These are phyloP conservation scores for Allacma fusca DNA, from an alignment of 2,888 invertebrate species.

Conservation along the genomic window DNA sequence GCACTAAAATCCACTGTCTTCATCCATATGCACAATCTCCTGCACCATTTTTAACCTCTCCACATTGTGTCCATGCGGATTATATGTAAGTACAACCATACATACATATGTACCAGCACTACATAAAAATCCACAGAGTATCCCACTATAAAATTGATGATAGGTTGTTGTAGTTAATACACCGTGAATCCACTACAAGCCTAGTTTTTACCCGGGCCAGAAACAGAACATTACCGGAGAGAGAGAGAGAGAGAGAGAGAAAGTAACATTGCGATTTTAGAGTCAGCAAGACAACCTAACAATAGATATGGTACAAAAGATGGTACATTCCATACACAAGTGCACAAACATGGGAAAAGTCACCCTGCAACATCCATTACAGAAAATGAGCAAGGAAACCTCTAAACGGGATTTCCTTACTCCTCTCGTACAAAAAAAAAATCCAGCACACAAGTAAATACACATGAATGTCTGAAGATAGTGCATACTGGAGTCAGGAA, in stretches of 20 bases:
- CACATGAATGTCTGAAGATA: too few species aligned
- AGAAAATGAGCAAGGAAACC: slow-evolving; percentile 1
- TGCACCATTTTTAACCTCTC: too few species aligned
- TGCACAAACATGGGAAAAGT: background rate
- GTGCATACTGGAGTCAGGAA: background rate
- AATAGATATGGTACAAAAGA: background rate
- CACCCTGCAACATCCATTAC: slow-evolving; percentile 1
- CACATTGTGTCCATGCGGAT: too few species aligned
- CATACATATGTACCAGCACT: background rate
- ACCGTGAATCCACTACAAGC: background rate
- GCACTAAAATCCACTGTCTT: too few species aligned
- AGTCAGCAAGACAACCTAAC: background rate
- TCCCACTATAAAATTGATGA: background rate
- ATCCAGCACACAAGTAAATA: background rate
- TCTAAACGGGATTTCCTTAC: background rate
- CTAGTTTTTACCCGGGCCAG: background rate
- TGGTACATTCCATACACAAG: too few species aligned
- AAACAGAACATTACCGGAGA: background rate
- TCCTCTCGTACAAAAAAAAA: background rate
- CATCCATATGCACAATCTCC: too few species aligned
- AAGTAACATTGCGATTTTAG: background rate
- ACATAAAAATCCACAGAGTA: background rate
- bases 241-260: background rate
- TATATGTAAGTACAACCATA: too few species aligned
- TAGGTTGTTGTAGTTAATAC: background rate